phyloP scores from a whole-genome alignment of 2,888 invertebrate genomes.

The Caenorhabditis sp. region DNA sequence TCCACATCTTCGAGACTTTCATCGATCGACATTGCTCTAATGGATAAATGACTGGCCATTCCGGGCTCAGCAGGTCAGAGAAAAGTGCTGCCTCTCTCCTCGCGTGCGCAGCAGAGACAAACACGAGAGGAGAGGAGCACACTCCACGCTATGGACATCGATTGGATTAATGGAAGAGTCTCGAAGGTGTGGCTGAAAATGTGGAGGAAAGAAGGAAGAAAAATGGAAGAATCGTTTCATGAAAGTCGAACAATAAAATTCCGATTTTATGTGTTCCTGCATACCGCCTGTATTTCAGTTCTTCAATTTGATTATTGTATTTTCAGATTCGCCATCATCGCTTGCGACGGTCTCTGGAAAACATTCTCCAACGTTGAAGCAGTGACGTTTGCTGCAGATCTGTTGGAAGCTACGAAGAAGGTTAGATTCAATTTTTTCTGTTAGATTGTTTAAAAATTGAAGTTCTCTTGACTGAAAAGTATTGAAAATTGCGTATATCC shows the following conservation, averaged over 20 bases:
- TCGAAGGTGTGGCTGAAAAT: slow-evolving; percentile 35
- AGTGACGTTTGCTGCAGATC: slow-evolving; percentile 78
- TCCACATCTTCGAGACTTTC: slow-evolving; percentile 49
- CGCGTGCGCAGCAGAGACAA: slow-evolving; percentile 37
- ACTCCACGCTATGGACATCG: slow-evolving; percentile 22
- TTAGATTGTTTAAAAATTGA: no score
- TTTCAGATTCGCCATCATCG: slow-evolving; percentile 85
- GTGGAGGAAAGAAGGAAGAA: background rate
- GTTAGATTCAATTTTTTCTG: slow-evolving; percentile 22
- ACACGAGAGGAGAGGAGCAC: slow-evolving; percentile 21
- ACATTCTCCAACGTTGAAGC: slow-evolving; percentile 84
- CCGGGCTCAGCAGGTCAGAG: slow-evolving; percentile 17
- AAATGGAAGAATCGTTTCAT: background rate
- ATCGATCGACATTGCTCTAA: slow-evolving; percentile 44
- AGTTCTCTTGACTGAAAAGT: no score
- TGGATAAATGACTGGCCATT: slow-evolving; percentile 27
- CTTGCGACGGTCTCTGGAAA: slow-evolving; percentile 86
- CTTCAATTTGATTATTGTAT: no score
- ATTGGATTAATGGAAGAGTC: slow-evolving; percentile 51
- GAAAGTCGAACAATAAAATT: slow-evolving; percentile 1
- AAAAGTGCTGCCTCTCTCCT: slow-evolving; percentile 22
- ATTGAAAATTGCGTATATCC: no score
- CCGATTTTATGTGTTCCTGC: slow-evolving; percentile 40
- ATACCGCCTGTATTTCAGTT: no score
- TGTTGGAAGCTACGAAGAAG: slow-evolving; percentile 65